Percentiles rank a stretch among this genome's conserved stretches.
phyloP scores from a whole-genome alignment of 37 sponge, comb jelly and placozoan genomes.

The Theonella swinhoei region DNA sequence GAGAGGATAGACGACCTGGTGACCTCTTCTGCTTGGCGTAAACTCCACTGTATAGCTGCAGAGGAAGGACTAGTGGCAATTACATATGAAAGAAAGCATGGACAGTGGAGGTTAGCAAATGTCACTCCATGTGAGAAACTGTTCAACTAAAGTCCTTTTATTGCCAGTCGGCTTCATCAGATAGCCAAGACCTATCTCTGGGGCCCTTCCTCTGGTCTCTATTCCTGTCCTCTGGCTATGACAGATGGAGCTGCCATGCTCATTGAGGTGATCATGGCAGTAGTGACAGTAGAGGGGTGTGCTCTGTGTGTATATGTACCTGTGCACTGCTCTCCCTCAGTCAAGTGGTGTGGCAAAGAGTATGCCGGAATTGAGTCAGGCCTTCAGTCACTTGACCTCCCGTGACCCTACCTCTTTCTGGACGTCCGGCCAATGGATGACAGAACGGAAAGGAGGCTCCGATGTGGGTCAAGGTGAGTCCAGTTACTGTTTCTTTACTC shows the following conservation, averaged over 20 bases:
- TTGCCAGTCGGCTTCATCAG: conserved; percentile 74
- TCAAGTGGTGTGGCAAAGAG: background rate
- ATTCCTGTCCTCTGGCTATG: conserved; percentile 97
- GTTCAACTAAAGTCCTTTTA: background rate
- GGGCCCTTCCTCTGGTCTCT: conserved; percentile 89
- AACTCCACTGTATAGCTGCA: conserved; percentile 80
- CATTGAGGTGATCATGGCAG: conserved; percentile 59
- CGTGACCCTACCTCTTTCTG: conserved; percentile 80
- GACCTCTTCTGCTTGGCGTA: conserved; percentile 81
- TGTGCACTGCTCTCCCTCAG: too few species aligned
- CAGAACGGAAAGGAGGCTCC: conserved; percentile 93
- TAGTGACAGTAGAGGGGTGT: background rate
- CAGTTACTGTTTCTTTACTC: background rate
- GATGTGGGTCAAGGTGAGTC: conserved; percentile 78
- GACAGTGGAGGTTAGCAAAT: conserved; percentile 69
- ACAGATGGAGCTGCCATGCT: conserved; percentile 97
- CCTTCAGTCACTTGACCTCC: conserved; percentile 65
- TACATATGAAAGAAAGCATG: conserved; percentile 71
- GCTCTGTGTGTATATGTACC: background rate
- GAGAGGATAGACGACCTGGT: conserved; percentile 74
- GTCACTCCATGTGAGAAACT: background rate
- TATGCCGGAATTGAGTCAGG: background rate
- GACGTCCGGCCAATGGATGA: conserved; percentile 99
- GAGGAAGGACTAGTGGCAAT: conserved; percentile 89
- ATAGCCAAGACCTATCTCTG: conserved; percentile 81